A percentile compares a stretch with the other conserved stretches of the same genome.
Conservation (phyloP, 1,140 invertebrate species). For the Proctacanthus coquilletti region DNA sequence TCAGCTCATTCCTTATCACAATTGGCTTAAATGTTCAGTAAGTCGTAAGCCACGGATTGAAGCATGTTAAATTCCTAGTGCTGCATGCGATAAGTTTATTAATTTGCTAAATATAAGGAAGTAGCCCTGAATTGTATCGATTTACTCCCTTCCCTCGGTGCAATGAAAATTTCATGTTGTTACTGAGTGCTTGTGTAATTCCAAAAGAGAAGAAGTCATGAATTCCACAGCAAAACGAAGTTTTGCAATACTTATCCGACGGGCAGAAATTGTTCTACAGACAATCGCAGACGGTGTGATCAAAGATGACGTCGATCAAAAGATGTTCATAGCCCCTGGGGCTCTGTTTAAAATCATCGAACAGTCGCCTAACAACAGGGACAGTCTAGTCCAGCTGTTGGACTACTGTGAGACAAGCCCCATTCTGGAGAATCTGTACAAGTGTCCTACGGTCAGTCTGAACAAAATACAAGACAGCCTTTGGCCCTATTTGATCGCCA, state of each 20-base stretch:
- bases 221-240: background rate
- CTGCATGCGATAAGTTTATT: background rate
- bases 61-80: background rate
- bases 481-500: conserved; percentile 34
- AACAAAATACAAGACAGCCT: conserved; percentile 17
- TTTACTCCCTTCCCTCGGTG: background rate
- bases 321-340: background rate
- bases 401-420: conserved; percentile 8
- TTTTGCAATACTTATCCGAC: background rate
- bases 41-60: too few relatives aligned
- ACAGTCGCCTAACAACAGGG: background rate
- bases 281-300: too few relatives aligned
- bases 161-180: background rate
- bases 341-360: background rate
- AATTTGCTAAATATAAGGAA: too few relatives aligned
- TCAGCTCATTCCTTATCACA: too few relatives aligned
- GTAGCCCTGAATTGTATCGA: background rate
- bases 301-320: too few relatives aligned
- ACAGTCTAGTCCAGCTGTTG: conserved; percentile 11
- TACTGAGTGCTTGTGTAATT: background rate
- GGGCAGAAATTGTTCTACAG: background rate
- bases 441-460: conserved; percentile 10
- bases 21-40: too few relatives aligned
- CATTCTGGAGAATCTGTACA: conserved; percentile 12
- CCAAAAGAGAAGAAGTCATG: background rate